Evolutionary conservation across 1,140 invertebrate species (phyloP).

Genomic region (Triops longicaudatus): DNA sequence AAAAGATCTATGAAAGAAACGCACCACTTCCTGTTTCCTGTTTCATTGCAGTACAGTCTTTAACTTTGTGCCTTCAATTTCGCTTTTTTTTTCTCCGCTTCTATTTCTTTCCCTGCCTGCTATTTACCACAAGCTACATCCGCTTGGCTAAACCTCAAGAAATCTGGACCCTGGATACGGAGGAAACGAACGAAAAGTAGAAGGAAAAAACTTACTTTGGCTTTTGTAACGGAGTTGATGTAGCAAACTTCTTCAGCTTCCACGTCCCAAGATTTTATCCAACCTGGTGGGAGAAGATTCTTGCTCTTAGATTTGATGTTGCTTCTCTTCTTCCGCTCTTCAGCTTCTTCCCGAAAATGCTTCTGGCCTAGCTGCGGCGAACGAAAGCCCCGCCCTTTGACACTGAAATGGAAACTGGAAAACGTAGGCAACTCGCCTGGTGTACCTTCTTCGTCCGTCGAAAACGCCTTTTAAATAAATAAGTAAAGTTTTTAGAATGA

Average conservation of each 20-base stretch:
- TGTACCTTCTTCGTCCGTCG: background rate
- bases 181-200: background rate
- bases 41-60: background rate
- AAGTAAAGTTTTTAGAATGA: background rate
- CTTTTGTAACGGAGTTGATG: slow-evolving; percentile 36
- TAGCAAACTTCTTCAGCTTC: slow-evolving; percentile 36
- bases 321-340: background rate
- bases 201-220: slow-evolving; percentile 36
- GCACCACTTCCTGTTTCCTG: background rate
- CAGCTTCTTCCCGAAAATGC: background rate
- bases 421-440: background rate
- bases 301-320: background rate
- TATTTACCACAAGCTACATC: background rate
- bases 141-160: background rate
- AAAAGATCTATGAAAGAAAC: background rate
- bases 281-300: slow-evolving; percentile 35
- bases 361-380: background rate
- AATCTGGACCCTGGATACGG: background rate
- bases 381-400: background rate
- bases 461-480: background rate
- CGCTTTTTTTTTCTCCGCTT: background rate
- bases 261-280: slow-evolving; percentile 36
- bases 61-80: background rate
- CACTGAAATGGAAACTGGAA: background rate
- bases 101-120: background rate